These are phyloP conservation scores for Belonocnema kinseyi DNA, from an alignment of 1,140 invertebrate genomes.

Conservation along the genomic window DNA sequence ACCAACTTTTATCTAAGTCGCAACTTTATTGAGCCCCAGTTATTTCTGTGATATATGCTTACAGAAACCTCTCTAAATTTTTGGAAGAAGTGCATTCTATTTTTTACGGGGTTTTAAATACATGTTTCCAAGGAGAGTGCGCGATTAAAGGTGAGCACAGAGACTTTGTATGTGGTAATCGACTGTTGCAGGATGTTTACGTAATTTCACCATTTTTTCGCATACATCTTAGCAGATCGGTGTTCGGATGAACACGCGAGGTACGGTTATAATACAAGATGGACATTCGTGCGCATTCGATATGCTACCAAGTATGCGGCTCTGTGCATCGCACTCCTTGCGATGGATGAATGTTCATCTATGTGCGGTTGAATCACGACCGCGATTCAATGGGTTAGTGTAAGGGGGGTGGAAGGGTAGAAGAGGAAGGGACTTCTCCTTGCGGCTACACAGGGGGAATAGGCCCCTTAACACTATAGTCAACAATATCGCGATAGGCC, in stretches of 20 bases:
- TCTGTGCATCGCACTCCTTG: conserved; percentile 44
- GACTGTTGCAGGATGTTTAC: conserved; percentile 68
- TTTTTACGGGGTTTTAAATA: neutral
- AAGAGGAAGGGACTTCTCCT: conserved; percentile 39
- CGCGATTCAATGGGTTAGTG: conserved; percentile 41
- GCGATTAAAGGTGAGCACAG: conserved; percentile 45
- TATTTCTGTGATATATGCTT: too few species aligned
- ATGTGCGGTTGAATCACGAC: conserved; percentile 53
- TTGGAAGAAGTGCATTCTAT: too few species aligned
- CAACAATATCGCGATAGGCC: conserved; percentile 9
- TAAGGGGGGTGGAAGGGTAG: conserved; percentile 30
- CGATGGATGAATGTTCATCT: conserved; percentile 49
- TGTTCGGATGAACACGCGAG: conserved; percentile 48
- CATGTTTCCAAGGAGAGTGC: neutral
- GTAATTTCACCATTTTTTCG: conserved; percentile 66
- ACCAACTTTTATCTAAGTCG: too few species aligned
- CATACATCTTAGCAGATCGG: conserved; percentile 61
- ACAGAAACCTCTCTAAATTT: too few species aligned
- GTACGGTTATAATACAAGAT: conserved; percentile 53
- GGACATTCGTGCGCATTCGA: conserved; percentile 53
- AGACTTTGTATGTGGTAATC: conserved; percentile 61
- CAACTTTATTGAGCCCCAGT: too few species aligned
- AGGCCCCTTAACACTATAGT: conserved; percentile 40
- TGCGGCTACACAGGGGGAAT: conserved; percentile 44
- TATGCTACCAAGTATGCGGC: conserved; percentile 48